phyloP scores from a whole-genome alignment of 2,113 vertebrate species.

The Mormyrus lacerda region DNA sequence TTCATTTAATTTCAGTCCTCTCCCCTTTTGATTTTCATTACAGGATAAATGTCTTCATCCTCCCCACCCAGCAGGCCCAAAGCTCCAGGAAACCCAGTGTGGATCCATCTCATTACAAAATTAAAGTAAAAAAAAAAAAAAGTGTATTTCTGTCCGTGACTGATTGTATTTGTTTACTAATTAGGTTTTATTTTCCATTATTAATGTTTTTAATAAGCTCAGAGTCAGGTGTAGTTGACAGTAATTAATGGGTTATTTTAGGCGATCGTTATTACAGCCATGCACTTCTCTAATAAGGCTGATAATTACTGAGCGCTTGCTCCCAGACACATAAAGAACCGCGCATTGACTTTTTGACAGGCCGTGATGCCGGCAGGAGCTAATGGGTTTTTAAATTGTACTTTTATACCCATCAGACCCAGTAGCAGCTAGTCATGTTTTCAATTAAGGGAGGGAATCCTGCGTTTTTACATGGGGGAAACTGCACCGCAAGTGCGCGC shows the following conservation, averaged over 20 bases:
- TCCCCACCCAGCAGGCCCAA: neutral
- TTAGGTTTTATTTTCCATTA: constrained; percentile 67
- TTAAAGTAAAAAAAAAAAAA: constrained; percentile 19
- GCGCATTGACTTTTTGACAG: constrained; percentile 71
- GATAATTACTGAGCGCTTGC: constrained; percentile 72
- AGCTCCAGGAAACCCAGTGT: neutral
- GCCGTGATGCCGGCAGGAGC: constrained; percentile 54
- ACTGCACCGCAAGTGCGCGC: constrained; percentile 35
- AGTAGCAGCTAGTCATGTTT: constrained; percentile 63
- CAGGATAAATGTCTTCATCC: constrained; percentile 13
- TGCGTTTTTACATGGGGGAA: constrained; percentile 41
- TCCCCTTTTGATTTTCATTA: constrained; percentile 45
- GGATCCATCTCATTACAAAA: constrained; percentile 10
- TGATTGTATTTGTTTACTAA: constrained; percentile 73
- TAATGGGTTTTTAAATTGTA: constrained; percentile 74
- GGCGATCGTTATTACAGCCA: constrained; percentile 64
- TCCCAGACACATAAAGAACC: constrained; percentile 65
- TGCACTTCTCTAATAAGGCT: constrained; percentile 63
- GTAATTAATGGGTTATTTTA: constrained; percentile 73
- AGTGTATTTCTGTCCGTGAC: constrained; percentile 45
- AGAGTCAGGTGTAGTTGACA: constrained; percentile 67
- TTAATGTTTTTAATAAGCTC: constrained; percentile 71
- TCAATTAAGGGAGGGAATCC: constrained; percentile 61
- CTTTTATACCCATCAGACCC: constrained; percentile 65
- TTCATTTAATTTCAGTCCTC: constrained; percentile 40